Evolutionary conservation across 2,113 vertebrate genomes (phyloP).

Genomic region (Tauraco erythrolophus): DNA sequence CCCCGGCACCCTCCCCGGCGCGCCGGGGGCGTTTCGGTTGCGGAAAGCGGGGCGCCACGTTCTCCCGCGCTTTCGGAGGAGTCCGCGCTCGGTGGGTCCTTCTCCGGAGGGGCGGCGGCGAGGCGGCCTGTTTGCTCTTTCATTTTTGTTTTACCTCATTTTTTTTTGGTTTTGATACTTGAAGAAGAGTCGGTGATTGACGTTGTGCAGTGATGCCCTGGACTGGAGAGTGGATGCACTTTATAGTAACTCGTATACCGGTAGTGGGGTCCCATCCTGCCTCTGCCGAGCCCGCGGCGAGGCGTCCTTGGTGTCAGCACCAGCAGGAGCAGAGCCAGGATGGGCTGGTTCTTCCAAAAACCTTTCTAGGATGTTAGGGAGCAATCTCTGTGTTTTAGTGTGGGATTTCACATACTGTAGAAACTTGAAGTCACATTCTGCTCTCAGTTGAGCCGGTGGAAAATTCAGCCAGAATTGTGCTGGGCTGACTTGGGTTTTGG

Average conservation of each 20-base stretch:
- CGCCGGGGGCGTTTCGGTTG: background rate
- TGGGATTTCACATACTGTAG: background rate
- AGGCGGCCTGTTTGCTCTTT: conserved; percentile 8
- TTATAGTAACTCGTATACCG: background rate
- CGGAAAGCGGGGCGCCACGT: background rate
- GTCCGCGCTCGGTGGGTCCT: background rate
- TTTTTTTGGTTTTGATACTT: conserved; percentile 57
- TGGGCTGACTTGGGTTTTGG: background rate
- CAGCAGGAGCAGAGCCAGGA: background rate
- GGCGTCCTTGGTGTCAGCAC: background rate
- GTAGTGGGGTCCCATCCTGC: background rate
- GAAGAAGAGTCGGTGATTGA: conserved; percentile 45
- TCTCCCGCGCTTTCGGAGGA: background rate
- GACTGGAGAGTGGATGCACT: conserved; percentile 65
- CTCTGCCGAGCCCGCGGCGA: background rate
- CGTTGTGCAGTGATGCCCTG: background rate
- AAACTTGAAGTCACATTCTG: background rate
- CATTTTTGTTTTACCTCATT: conserved; percentile 66
- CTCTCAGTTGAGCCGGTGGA: background rate
- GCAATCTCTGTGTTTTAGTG: background rate
- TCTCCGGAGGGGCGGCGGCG: background rate
- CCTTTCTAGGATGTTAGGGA: background rate
- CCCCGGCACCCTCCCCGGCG: background rate
- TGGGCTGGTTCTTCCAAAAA: conserved; percentile 15
- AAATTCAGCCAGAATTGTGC: background rate